Evolutionary conservation across 92 coral and sea anemone genomes (phyloP).

Genomic region (Bergia sp.): DNA sequence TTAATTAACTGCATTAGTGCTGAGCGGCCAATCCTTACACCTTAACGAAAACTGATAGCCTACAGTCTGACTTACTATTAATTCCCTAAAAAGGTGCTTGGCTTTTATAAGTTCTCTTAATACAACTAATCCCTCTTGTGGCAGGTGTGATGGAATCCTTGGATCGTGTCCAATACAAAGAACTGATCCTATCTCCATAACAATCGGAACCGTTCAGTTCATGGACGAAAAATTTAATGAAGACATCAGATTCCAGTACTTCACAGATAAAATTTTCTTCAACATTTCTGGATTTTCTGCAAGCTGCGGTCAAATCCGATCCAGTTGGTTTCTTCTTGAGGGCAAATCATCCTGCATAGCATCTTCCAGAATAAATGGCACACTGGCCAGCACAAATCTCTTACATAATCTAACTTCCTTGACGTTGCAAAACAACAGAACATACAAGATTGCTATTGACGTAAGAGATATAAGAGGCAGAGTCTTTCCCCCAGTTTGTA

Average conservation of each 20-base stretch:
- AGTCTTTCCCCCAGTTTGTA: constrained; percentile 69
- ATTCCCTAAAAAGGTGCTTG: too few relatives aligned
- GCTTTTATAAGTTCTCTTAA: background rate
- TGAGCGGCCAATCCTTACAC: too few relatives aligned
- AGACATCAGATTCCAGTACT: constrained; percentile 23
- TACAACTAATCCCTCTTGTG: background rate
- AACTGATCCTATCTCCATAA: constrained; percentile 14
- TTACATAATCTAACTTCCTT: constrained; percentile 60
- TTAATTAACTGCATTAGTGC: too few relatives aligned
- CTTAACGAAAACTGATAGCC: too few relatives aligned
- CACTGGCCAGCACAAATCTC: constrained; percentile 50
- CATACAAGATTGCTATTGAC: constrained; percentile 76
- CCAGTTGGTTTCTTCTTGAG: constrained; percentile 43
- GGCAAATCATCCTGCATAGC: constrained; percentile 56
- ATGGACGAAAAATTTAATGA: constrained; percentile 7
- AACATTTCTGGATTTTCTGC: constrained; percentile 36
- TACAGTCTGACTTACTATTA: too few relatives aligned
- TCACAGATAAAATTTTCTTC: constrained; percentile 21
- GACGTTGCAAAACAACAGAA: constrained; percentile 53
- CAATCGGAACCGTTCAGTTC: constrained; percentile 19
- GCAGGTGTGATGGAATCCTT: constrained; percentile 41
- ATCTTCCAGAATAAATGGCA: constrained; percentile 29
- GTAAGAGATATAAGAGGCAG: constrained; percentile 69
- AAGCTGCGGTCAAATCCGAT: constrained; percentile 34
- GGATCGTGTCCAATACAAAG: constrained; percentile 35